Conservation (phyloP, 1,140 invertebrate species). For the Papilio glaucus region DNA sequence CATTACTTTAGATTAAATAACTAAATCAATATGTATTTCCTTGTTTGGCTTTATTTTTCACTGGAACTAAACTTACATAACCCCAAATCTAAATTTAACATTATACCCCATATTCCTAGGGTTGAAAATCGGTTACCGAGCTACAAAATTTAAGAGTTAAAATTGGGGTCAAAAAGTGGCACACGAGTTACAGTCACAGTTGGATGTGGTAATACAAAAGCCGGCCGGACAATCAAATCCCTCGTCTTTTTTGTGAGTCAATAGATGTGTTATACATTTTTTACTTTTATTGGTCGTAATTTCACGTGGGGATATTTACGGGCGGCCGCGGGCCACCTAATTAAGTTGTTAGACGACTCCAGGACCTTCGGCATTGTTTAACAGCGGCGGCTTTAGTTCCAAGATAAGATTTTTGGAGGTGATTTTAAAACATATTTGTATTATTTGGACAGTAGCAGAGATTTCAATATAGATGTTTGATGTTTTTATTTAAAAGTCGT, state of each 20-base stretch:
- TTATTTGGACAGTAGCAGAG: slow-evolving; percentile 69
- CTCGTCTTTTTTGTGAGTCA: slow-evolving; percentile 76
- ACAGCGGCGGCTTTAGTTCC: slow-evolving; percentile 60
- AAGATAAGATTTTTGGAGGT: slow-evolving; percentile 64
- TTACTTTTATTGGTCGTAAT: slow-evolving; percentile 81
- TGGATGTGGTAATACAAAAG: slow-evolving; percentile 75
- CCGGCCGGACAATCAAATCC: slow-evolving; percentile 73
- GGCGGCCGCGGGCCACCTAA: slow-evolving; percentile 76
- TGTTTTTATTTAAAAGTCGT: background rate
- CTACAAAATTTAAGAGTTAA: slow-evolving; percentile 18
- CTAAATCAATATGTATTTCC: background rate
- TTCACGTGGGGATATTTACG: slow-evolving; percentile 81
- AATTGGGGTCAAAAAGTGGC: slow-evolving; percentile 24
- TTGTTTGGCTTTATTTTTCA: background rate
- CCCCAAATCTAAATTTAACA: background rate
- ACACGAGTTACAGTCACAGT: slow-evolving; percentile 67
- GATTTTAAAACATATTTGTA: slow-evolving; percentile 59
- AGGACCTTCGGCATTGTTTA: slow-evolving; percentile 72
- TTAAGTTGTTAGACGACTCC: slow-evolving; percentile 80
- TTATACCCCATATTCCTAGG: background rate
- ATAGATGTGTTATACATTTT: slow-evolving; percentile 82
- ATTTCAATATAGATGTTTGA: slow-evolving; percentile 38
- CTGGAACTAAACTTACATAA: background rate
- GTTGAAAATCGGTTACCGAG: slow-evolving; percentile 28
- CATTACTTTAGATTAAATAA: background rate